Percentiles rank a stretch among this genome's conserved stretches.
These are phyloP conservation scores for Mixornis gularis DNA, from an alignment of 2,113 vertebrate species.

Conservation along the genomic window DNA sequence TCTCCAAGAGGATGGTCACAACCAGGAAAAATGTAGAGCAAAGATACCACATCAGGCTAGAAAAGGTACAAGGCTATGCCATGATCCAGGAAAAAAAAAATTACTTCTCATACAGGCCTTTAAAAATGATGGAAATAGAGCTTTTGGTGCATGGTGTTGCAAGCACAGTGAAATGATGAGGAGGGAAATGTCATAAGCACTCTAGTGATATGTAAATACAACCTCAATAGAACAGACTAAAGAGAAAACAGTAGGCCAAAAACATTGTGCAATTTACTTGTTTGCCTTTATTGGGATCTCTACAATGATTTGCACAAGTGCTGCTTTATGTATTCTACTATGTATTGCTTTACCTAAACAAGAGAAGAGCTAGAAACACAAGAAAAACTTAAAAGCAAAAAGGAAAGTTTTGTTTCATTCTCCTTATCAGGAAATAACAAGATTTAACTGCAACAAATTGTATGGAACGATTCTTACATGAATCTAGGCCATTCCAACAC, in stretches of 20 bases:
- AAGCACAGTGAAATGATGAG: neutral
- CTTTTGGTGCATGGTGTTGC: neutral
- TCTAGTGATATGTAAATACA: neutral
- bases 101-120: neutral
- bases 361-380: neutral
- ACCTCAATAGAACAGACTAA: neutral
- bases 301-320: neutral
- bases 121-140: neutral
- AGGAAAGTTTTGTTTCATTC: neutral
- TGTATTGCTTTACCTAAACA: neutral
- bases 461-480: neutral
- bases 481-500: neutral
- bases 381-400: neutral
- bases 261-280: neutral
- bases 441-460: neutral
- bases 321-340: neutral
- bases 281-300: neutral
- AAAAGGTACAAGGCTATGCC: neutral
- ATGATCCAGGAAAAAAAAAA: neutral
- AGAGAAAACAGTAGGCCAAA: neutral
- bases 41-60: accelerated
- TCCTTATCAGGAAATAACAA: neutral
- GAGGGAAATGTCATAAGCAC: neutral
- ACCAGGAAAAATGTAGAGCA: neutral
- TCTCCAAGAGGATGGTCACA: neutral